Base-by-base conservation (phyloP, 92 coral and sea anemone species). In the Phenganax marumi region DNA sequence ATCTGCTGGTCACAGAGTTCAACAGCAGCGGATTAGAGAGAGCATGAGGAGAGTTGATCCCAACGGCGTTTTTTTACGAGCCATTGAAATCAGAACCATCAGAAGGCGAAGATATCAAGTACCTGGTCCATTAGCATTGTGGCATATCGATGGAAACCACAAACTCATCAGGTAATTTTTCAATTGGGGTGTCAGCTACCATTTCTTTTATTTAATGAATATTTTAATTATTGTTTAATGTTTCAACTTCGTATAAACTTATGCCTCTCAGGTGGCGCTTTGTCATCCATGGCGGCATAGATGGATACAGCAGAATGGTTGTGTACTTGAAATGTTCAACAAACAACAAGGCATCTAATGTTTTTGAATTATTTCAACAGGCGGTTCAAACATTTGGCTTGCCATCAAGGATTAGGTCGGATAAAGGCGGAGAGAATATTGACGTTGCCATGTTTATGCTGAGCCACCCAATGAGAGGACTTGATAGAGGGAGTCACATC, bases 361-460 rank as follows among this genome's bases (percentile, higher is more conserved):
- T 87, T 1, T 21, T 65, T 56, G 25, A 26, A 24, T 16, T 70
- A 53, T 84, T 87, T 84, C 48, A 74, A 18, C 49, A 52, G 8
- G 85, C 66, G 26, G 60, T 47, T 76, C 33, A 11, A 2, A 24
- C 70, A 47, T 84, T 10, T 58, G 88, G 90, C 12, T 84, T 18
- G 76, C 90, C 85, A 52, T 87, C 85, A 46, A 71, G 77, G 70
- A 87, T 84, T 86, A n/a, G n/a, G n/a, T n/a, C n/a, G n/a, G n/a
- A n/a, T n/a, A n/a, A n/a, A n/a, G n/a, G n/a, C n/a, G n/a, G 87
- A 55, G 90, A 87, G 70, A 87, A 87, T 73, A 49, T 77, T 14
- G n/a, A 55, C 47, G 83, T 88, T 25, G 91, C 89, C 12, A 14
- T 21, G 50, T 72, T 54, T 21, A 81, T 86, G 86, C 53, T 70